Evolutionary conservation across 2,888 invertebrate genomes (phyloP).

Genomic region (Tholera decimalis): DNA sequence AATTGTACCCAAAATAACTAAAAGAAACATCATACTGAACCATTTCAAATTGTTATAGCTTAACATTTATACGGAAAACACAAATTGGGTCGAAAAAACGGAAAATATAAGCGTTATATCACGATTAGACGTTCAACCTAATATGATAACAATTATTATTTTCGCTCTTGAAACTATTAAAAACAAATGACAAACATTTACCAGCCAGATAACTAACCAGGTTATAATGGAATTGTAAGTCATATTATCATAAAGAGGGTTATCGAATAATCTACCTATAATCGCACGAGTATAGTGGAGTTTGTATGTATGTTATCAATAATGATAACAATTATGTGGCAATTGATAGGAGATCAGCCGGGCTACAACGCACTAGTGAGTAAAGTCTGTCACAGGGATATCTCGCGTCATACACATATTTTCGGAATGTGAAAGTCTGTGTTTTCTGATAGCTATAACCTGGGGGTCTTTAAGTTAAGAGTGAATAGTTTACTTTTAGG

Average conservation of each 20-base stretch:
- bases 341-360: slow-evolving; percentile 18
- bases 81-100: slow-evolving; percentile 21
- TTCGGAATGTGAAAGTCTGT: no score
- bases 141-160: slow-evolving; percentile 14
- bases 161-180: neutral
- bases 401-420: neutral
- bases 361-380: no score
- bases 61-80: neutral
- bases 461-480: no score
- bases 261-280: slow-evolving; percentile 43
- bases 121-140: neutral
- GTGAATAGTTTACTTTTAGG: no score
- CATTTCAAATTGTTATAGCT: neutral
- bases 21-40: no score
- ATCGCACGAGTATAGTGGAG: slow-evolving; percentile 25
- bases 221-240: slow-evolving; percentile 29
- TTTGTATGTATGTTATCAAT: slow-evolving; percentile 27
- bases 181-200: slow-evolving; percentile 1
- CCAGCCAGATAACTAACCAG: slow-evolving; percentile 12
- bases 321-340: slow-evolving; percentile 34
- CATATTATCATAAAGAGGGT: slow-evolving; percentile 21
- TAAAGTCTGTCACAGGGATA: neutral
- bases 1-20: no score
- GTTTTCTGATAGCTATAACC: no score
- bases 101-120: neutral